Conservation (phyloP, 2,113 vertebrate genomes). For the Procapra przewalskii region DNA sequence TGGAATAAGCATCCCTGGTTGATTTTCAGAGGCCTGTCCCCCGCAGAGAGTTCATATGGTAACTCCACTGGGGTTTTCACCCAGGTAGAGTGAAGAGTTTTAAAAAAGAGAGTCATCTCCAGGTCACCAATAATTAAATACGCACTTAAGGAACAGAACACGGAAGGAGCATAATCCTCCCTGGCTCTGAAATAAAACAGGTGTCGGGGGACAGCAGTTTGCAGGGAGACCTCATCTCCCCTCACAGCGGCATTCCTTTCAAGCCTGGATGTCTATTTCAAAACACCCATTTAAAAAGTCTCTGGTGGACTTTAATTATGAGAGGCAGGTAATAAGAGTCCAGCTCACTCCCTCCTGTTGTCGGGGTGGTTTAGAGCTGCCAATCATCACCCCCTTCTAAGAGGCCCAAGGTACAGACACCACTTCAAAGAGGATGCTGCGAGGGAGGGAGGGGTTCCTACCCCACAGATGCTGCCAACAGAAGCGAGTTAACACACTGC, state of each 20-base stretch:
- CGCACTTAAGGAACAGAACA: neutral
- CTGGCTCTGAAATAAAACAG: constrained; percentile 49
- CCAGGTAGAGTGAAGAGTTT: constrained; percentile 46
- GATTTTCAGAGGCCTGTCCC: constrained; percentile 26
- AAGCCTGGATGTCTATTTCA: constrained; percentile 59
- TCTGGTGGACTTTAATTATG: constrained; percentile 69
- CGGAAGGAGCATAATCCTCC: constrained; percentile 55
- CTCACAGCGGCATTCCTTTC: constrained; percentile 57
- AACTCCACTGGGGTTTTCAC: constrained; percentile 38
- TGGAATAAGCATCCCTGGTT: constrained; percentile 55
- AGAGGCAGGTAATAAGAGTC: constrained; percentile 64
- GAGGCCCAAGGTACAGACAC: constrained; percentile 43
- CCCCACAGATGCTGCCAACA: constrained; percentile 60
- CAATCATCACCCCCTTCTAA: constrained; percentile 64
- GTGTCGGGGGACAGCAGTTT: neutral
- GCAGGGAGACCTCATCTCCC: neutral
- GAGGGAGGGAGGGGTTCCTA: neutral
- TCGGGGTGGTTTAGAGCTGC: constrained; percentile 59
- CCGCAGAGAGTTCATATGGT: constrained; percentile 11
- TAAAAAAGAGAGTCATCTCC: constrained; percentile 58
- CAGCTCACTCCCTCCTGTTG: constrained; percentile 55
- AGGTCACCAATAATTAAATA: constrained; percentile 61
- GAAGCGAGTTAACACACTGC: constrained; percentile 71
- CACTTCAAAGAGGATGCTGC: neutral
- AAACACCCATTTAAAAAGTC: constrained; percentile 57